A percentile compares a stretch with the other conserved stretches of the same genome.
Conservation (phyloP, 2,888 invertebrate species). For the Mythimna lalbum region DNA sequence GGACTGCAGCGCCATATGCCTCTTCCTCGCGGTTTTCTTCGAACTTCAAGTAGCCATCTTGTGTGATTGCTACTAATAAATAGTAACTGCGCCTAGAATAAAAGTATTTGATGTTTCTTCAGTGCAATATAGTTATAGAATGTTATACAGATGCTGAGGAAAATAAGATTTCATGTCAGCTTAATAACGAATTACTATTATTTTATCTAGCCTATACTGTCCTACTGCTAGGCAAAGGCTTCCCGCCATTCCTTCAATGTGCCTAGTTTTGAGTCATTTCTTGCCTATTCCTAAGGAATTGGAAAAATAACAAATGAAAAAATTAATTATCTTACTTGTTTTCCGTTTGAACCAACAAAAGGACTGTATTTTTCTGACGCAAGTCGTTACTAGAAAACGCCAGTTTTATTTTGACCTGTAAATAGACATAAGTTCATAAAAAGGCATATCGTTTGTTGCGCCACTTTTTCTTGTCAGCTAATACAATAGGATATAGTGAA, state of each 20-base stretch:
- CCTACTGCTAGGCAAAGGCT: too few relatives aligned
- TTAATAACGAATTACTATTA: too few relatives aligned
- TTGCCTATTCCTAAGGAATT: too few relatives aligned
- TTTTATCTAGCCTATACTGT: too few relatives aligned
- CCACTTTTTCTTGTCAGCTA: not conserved
- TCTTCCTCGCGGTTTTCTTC: conserved; percentile 96
- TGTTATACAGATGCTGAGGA: not conserved
- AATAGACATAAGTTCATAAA: not conserved
- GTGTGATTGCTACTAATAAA: conserved; percentile 94
- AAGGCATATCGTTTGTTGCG: not conserved
- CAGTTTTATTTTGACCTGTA: conserved; percentile 95
- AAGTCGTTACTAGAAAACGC: conserved; percentile 96
- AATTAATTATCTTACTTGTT: conserved; percentile 91
- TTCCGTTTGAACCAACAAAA: conserved; percentile 95
- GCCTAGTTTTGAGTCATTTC: too few relatives aligned
- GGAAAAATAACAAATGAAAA: not conserved
- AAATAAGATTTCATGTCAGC: not conserved
- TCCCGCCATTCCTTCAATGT: too few relatives aligned
- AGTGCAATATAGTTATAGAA: not conserved
- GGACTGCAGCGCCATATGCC: conserved; percentile 93
- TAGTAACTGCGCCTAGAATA: conserved; percentile 95
- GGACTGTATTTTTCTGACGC: conserved; percentile 94
- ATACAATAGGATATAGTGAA: not conserved
- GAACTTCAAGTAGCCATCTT: conserved; percentile 95
- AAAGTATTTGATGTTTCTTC: not conserved